A percentile compares a stretch with the other conserved stretches of the same genome.
Evolutionary conservation across 1,140 invertebrate species (phyloP).

Genomic region (Sarcophaga bullata): DNA sequence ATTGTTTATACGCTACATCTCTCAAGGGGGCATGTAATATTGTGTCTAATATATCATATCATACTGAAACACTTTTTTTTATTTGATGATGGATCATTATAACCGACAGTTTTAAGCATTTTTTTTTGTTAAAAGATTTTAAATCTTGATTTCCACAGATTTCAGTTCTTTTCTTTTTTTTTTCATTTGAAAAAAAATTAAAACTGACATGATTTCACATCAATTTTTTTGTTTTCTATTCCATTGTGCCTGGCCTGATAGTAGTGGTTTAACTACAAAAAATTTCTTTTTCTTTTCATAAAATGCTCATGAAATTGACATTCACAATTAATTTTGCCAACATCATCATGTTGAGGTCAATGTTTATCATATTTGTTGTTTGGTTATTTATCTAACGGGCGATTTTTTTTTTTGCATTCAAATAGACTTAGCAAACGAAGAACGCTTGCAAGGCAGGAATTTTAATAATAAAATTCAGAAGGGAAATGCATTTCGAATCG

Average conservation of each 20-base stretch:
- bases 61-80: not conserved
- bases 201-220: conserved; percentile 12
- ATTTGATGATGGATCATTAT: conserved; percentile 22
- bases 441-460: too few species aligned
- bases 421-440: too few species aligned
- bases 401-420: too few species aligned
- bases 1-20: not conserved
- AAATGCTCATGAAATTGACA: conserved; percentile 15
- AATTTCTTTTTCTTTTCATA: not conserved
- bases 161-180: too few species aligned
- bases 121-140: not conserved
- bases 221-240: not conserved
- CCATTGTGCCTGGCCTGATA: not conserved
- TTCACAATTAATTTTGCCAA: conserved; percentile 12
- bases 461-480: too few species aligned
- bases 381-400: not conserved
- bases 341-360: conserved; percentile 15
- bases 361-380: not conserved
- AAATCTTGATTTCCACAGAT: not conserved
- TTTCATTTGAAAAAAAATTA: too few species aligned
- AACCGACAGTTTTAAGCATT: not conserved
- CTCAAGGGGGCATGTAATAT: not conserved
- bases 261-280: too few species aligned
- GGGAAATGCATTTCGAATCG: too few species aligned
- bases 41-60: not conserved